These are phyloP conservation scores for Gavialis gangeticus DNA, from an alignment of 2,113 vertebrate species.

Conservation along the genomic window DNA sequence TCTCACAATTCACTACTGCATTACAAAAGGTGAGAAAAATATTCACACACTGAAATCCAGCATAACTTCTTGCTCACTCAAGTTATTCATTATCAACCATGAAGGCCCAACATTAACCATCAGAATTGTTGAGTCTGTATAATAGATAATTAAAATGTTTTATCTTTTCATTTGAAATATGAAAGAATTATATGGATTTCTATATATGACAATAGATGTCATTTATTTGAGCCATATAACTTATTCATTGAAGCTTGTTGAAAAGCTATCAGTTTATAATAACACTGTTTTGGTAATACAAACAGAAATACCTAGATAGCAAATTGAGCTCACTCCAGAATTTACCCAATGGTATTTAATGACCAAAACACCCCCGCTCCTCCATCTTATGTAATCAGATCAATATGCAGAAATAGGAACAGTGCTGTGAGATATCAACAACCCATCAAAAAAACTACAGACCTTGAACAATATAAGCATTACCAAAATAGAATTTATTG, in stretches of 20 bases:
- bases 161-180: not conserved
- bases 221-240: not conserved
- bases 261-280: not conserved
- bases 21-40: not conserved
- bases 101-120: not conserved
- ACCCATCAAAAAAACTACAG: not conserved
- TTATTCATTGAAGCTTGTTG: not conserved
- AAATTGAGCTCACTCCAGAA: not conserved
- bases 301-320: rapidly evolving
- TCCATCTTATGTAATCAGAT: not conserved
- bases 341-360: not conserved
- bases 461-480: not conserved
- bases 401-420: not conserved
- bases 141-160: too few species aligned
- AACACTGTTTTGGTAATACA: not conserved
- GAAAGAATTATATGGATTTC: not conserved
- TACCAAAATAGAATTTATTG: not conserved
- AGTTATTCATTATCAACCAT: not conserved
- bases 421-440: not conserved
- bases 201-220: not conserved
- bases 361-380: not conserved
- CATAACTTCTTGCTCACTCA: not conserved
- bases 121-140: not conserved
- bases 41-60: not conserved
- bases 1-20: not conserved